phyloP scores from a whole-genome alignment of 1,140 invertebrate species.

The Lepidurus apus region DNA sequence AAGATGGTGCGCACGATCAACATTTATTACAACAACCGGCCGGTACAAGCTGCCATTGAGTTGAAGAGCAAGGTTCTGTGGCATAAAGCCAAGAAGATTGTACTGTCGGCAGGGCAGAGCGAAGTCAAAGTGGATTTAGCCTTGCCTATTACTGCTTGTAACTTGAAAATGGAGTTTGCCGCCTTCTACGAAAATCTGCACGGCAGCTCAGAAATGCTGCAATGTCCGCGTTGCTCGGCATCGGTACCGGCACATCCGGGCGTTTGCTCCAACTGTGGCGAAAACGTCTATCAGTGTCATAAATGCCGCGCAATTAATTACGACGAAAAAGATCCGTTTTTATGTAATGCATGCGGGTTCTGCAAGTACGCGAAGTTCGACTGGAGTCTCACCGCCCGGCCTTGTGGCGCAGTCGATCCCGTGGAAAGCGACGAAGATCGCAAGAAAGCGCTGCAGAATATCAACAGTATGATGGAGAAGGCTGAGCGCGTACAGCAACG shows the following conservation, averaged over 20 bases:
- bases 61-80: constrained; percentile 95
- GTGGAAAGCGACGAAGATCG: constrained; percentile 96
- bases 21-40: constrained; percentile 94
- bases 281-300: constrained; percentile 98
- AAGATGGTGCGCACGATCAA: constrained; percentile 97
- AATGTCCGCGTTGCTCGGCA: constrained; percentile 92
- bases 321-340: constrained; percentile 97
- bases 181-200: constrained; percentile 92
- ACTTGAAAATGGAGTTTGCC: constrained; percentile 98
- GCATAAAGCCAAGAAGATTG: constrained; percentile 92
- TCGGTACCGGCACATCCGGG: constrained; percentile 95
- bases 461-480: constrained; percentile 85
- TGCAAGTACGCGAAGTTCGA: constrained; percentile 99
- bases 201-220: constrained; percentile 81
- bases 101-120: constrained; percentile 80
- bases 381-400: constrained; percentile 77
- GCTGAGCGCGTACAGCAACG: constrained; percentile 81
- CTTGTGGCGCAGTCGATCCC: constrained; percentile 91
- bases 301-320: constrained; percentile 98
- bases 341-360: constrained; percentile 97
- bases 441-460: constrained; percentile 85
- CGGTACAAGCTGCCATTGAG: constrained; percentile 92
- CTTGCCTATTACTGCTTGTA: constrained; percentile 92
- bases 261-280: constrained; percentile 94
- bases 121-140: constrained; percentile 95